phyloP scores from a whole-genome alignment of 2,113 vertebrate species.

The Mesocricetus auratus region DNA sequence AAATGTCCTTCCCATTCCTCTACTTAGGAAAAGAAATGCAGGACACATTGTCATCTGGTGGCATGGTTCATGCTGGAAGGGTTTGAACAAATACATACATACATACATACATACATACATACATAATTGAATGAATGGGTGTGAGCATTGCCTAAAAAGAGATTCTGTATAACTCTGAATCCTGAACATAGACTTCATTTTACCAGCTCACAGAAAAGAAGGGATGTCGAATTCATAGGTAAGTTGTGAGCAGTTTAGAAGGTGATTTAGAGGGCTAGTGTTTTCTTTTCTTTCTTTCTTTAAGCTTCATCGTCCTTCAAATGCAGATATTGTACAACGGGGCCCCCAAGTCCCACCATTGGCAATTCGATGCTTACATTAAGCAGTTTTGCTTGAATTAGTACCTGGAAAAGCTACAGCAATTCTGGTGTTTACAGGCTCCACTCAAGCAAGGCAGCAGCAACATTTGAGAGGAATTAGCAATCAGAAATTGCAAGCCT shows the following conservation, averaged over 20 bases:
- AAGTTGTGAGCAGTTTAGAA: not conserved
- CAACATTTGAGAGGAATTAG: conserved; percentile 70
- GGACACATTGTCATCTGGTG: conserved; percentile 26
- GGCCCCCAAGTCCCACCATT: not conserved
- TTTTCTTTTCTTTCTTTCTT: not conserved
- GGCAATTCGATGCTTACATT: not conserved
- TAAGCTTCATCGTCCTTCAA: conserved; percentile 46
- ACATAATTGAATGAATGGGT: not conserved
- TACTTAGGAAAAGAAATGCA: not conserved
- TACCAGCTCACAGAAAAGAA: conserved; percentile 41
- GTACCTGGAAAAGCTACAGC: conserved; percentile 60
- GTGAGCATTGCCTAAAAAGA: not conserved
- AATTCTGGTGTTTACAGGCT: conserved; percentile 68
- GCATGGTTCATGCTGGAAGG: not conserved
- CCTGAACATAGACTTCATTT: conserved; percentile 51
- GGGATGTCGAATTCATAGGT: conserved; percentile 11
- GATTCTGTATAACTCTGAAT: not conserved
- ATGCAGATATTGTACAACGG: not conserved
- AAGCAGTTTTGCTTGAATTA: conserved; percentile 42
- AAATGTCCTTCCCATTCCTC: not conserved
- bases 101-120: not conserved
- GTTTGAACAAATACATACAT: not conserved
- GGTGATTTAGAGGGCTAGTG: not conserved
- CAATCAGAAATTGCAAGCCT: conserved; percentile 77
- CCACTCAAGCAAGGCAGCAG: conserved; percentile 51